A percentile compares a stretch with the other conserved stretches of the same genome.
Conservation (phyloP, 2,113 vertebrate species). For the Gila orcuttii region DNA sequence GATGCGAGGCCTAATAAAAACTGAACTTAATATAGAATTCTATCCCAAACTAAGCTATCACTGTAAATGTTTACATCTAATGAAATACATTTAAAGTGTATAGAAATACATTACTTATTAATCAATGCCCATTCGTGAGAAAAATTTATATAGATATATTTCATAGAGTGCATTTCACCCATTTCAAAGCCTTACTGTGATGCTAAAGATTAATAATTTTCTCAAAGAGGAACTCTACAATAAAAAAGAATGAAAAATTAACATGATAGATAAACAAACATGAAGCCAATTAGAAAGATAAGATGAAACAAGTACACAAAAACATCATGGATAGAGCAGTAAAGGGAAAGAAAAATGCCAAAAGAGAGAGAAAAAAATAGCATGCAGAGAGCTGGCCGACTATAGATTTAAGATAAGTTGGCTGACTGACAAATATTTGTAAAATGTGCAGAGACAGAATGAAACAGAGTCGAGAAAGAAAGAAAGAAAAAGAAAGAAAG, state of each 20-base stretch:
- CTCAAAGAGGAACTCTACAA: not conserved
- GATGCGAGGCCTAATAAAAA: not conserved
- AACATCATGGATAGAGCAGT: not conserved
- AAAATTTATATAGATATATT: not conserved
- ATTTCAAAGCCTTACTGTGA: no score
- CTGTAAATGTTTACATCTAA: not conserved
- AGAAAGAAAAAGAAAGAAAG: no score
- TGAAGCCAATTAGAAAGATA: not conserved
- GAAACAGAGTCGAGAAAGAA: not conserved
- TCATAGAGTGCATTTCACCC: not conserved
- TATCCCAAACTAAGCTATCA: not conserved
- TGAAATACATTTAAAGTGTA: not conserved
- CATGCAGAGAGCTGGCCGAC: not conserved
- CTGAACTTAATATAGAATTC: not conserved
- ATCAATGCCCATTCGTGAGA: not conserved
- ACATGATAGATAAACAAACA: not conserved
- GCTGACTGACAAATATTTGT: constrained; percentile 47
- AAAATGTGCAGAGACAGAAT: constrained; percentile 20
- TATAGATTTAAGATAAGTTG: constrained; percentile 47
- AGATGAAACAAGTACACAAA: not conserved
- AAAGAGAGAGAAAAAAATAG: not conserved
- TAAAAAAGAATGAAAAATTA: not conserved
- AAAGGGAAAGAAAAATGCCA: constrained; percentile 42
- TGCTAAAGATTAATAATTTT: not conserved
- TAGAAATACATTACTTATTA: no score